Base-by-base conservation (phyloP, 2,113 vertebrate genomes). In the Pituophis catenifer region DNA sequence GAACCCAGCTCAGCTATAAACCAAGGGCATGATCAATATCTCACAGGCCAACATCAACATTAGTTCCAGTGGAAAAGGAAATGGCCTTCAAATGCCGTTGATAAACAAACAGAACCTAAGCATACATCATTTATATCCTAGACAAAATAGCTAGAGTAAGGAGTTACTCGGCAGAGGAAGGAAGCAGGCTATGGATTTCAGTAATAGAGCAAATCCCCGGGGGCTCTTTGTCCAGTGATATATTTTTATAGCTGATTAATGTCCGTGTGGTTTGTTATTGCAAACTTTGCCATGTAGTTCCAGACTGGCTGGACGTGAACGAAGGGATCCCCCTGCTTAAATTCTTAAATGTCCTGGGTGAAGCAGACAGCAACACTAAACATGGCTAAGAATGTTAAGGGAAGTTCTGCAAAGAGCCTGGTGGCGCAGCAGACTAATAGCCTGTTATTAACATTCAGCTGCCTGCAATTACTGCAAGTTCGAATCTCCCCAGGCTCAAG, bases 61-160 rank as follows among this genome's bases (percentile, higher is more conserved):
- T 29, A 19, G 11, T 89, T 92, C 89, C 87, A 92, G 55, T n/a
- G 52, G 87, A 75, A 89, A 24, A 75, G 91, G 91, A 92, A 92
- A 81, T 3, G 58, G 23, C 21, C 19, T 89, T 89, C 70, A 92
- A 89, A 92, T 50, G n/a, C 87, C 33, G 2, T 29, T 10, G 21
- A 89, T 81, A 89, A 92, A 92, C 29, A 92, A 81, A 81, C 91
- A 89, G 11, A 24, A 26, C 21, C 87, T 57, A 81, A 89, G 57
- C 54, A 92, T 92, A 29, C 62, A 44, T 89, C n/a, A 55, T 21
- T 55, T 38, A 6, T 29, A 8, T 65, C 38, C 5, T 55, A 53
- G 87, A 75, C 52, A 5, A 11, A 87, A 52, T 21, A 33, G 75
- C 50, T 52, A 50, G 48, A 26, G 19, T 26, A 38, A n/a, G 55